phyloP scores from a whole-genome alignment of 2,888 invertebrate species.

The Nesidiocoris tenuis region DNA sequence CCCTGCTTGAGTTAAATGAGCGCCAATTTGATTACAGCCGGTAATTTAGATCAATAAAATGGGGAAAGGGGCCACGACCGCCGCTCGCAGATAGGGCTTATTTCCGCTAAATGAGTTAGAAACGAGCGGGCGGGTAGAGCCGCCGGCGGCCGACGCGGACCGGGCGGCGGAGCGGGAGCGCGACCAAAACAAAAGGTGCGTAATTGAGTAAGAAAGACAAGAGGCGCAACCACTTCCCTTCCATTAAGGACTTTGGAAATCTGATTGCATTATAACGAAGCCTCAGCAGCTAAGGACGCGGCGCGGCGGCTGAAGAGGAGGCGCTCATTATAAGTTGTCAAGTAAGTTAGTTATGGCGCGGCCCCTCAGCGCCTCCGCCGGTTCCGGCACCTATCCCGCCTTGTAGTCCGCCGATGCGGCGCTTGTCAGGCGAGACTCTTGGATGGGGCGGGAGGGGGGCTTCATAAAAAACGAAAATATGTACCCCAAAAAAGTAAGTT shows the following conservation, averaged over 20 bases:
- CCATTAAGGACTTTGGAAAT: constrained; percentile 29
- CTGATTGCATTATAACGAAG: constrained; percentile 39
- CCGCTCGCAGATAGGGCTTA: constrained; percentile 19
- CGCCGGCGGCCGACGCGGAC: not conserved
- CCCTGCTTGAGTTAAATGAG: constrained; percentile 10
- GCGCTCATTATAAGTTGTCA: constrained; percentile 28
- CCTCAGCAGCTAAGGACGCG: not conserved
- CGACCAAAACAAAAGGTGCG: constrained; percentile 25
- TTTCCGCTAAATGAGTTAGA: constrained; percentile 26
- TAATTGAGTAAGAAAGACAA: constrained; percentile 39
- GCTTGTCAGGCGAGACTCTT: no score
- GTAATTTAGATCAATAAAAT: constrained; percentile 27
- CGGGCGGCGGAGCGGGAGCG: not conserved
- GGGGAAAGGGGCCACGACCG: not conserved
- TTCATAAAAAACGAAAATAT: no score
- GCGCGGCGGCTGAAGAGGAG: constrained; percentile 3
- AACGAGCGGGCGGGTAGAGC: not conserved
- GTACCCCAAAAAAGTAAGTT: no score
- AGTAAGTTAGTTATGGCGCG: constrained; percentile 23
- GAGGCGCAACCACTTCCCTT: constrained; percentile 30
- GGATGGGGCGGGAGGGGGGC: no score
- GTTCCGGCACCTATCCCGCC: no score
- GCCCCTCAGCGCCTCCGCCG: no score
- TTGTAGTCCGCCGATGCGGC: no score
- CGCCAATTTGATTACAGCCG: constrained; percentile 16